Base-by-base conservation (phyloP, 2,888 invertebrate species). In the Listrodromus nycthemerus region DNA sequence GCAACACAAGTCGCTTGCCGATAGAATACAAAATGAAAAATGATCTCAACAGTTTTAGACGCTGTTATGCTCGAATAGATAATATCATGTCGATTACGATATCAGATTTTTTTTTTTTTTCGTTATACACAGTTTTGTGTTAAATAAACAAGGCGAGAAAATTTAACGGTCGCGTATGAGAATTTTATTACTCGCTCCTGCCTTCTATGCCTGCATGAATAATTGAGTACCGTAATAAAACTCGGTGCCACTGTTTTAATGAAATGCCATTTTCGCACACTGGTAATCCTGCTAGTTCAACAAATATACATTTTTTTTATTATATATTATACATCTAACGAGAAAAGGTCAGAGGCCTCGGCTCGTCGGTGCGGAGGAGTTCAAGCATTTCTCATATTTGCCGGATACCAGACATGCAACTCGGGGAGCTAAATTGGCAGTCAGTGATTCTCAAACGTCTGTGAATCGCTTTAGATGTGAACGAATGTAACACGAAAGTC, bases 321-420 rank as follows among this genome's bases (percentile, higher is more conserved):
- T 45, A 45, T 45, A 45, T 45, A 45, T 45, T 41, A 30, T 24
- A 10, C 27, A 55, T 74, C 66, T 79, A 82, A 80, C 52, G 76
- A 82, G 80, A 79, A 84, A 86, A 80, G 87, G 86, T 87, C 86
- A 86, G 83, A 77, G 77, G 82, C 87, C 85, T 86, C 81, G 65
- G 27, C 75, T 75, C 75, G 70, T 21, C 58, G 37, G 65, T 85
- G 82, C 75, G 84, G 71, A 80, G 75, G 81, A 77, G 85, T 84
- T 81, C 74, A 80, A 76, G 80, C 71, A 84, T 85, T 85, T 80
- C 84, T 85, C 84, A 85, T 86, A 78, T 87, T 83, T 74, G 78
- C 86, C 85, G 81, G 84, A 88, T 89, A 78, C 86, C 88, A 88
- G 86, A 82, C 82, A 86, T 86, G 80, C 80, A 86, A 73, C 76